These are phyloP conservation scores for Aphrocallistes beatrix DNA, from an alignment of 37 sponge, comb jelly and placozoan species.

Conservation along the genomic window DNA sequence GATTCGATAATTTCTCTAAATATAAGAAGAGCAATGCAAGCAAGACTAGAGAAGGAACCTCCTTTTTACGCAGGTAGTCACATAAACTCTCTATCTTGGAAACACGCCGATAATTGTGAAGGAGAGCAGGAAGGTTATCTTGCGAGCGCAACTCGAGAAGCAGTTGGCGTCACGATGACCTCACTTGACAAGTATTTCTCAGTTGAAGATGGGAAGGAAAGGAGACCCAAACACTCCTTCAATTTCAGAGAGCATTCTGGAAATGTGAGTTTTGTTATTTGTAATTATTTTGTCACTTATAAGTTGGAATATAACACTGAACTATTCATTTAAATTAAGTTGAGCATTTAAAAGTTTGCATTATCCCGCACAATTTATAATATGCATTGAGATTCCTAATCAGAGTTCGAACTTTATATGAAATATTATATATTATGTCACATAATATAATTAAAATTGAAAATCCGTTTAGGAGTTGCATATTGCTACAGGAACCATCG, in stretches of 20 bases:
- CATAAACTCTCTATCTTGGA: conserved; percentile 12
- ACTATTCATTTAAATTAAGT: no score
- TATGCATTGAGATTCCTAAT: no score
- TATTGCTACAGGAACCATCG: no score
- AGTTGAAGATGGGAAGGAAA: not conserved
- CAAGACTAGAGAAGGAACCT: conserved; percentile 9
- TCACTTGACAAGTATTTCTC: not conserved
- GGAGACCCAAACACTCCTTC: conserved; percentile 30
- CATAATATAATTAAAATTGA: no score
- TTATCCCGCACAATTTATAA: no score
- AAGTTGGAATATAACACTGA: no score
- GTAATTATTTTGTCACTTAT: not conserved
- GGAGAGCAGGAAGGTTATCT: not conserved
- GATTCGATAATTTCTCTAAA: not conserved
- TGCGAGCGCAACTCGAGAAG: conserved; percentile 11
- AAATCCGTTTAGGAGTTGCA: no score
- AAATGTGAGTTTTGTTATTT: conserved; percentile 47
- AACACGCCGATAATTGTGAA: not conserved
- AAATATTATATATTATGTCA: no score
- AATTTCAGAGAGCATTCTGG: conserved; percentile 77
- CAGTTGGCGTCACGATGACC: not conserved
- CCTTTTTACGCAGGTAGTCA: conserved; percentile 3
- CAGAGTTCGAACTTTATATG: no score
- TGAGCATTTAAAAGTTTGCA: no score
- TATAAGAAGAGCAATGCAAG: not conserved